A percentile compares a stretch with the other conserved stretches of the same genome.
phyloP scores from a whole-genome alignment of 2,797 vertebrate species.

The Ibycter americanus region DNA sequence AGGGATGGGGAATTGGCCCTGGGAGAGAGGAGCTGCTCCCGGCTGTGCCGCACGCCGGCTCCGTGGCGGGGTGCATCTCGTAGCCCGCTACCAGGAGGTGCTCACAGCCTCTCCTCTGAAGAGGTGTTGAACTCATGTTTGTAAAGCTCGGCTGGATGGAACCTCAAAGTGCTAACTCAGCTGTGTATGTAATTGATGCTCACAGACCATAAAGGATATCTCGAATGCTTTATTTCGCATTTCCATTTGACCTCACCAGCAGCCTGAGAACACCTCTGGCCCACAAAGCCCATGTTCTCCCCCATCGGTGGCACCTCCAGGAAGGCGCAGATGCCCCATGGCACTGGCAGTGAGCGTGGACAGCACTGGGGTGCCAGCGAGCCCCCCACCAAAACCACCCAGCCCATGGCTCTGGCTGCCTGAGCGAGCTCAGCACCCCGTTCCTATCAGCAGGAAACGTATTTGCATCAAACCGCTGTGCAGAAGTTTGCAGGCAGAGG shows the following conservation, averaged over 20 bases:
- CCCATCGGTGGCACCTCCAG: not conserved
- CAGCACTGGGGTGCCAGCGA: not conserved
- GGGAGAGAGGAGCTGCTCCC: not conserved
- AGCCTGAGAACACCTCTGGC: not conserved
- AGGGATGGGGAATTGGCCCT: not conserved
- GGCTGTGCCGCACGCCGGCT: fast-evolving
- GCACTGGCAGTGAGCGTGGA: not conserved
- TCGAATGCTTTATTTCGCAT: not conserved
- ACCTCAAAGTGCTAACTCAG: not conserved
- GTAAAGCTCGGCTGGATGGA: not conserved
- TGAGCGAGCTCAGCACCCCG: not conserved
- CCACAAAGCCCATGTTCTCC: not conserved
- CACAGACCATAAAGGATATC: not conserved
- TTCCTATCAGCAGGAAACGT: not conserved
- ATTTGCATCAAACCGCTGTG: not conserved
- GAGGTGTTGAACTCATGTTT: not conserved
- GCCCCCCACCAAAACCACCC: not conserved
- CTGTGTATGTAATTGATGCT: not conserved
- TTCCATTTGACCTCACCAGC: not conserved
- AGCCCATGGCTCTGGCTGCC: not conserved
- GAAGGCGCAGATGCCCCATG: fast-evolving
- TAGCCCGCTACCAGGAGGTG: not conserved
- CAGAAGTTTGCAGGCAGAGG: not conserved
- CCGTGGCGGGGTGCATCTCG: fast-evolving
- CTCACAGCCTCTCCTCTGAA: not conserved